Evolutionary conservation across 2,113 vertebrate species (phyloP), one percentile per base, ranked within the genome.

Genomic region (Heloderma charlesbogerti): DNA sequence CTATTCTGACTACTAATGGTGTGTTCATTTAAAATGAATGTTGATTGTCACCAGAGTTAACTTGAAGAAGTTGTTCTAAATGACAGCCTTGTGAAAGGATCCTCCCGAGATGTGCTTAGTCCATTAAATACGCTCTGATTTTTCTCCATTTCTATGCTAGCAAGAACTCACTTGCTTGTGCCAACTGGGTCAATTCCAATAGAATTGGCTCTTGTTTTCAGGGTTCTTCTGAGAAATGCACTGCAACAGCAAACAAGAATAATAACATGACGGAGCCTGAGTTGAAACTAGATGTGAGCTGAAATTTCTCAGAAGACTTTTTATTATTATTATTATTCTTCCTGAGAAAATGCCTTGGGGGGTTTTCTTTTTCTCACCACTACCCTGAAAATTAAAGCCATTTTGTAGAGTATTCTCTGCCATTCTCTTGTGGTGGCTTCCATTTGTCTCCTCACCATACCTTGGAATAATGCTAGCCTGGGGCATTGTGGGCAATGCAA

Each of bases 141-240:
- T 92, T 31, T 60, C 84, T 48, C 45, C 82, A 93, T 89, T 93
- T 87, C 37, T 86, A 0, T 63, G 10, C 48, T 57, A 51, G 86
- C 63, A 82, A 89, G 25, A 91, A 93, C 34, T 72, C 15, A 9
- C 93, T 85, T 37, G 75, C 66, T 71, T 34, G 16, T 29, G 43
- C n/a, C 37, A 89, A 15, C 31, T 92, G 72, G 67, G 74, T 88
- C 91, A 77, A 29, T 90, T 92, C 67, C 27, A 25, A 84, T 40
- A 91, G 1, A 93, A 91, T 81, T 45, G 2, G 57, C 40, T 89
- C 22, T 31, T 87, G 51, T 88, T 90, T 87, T 77, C n/a, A 69
- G 25, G 88, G 1, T 31, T 89, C 40, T 71, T 86, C 92, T 84
- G 60, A n/a, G n/a, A 85, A 86, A 7, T 57, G 15, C 25, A 63